Conservation (phyloP, 2,113 vertebrate species). For the Sprattus sprattus region DNA sequence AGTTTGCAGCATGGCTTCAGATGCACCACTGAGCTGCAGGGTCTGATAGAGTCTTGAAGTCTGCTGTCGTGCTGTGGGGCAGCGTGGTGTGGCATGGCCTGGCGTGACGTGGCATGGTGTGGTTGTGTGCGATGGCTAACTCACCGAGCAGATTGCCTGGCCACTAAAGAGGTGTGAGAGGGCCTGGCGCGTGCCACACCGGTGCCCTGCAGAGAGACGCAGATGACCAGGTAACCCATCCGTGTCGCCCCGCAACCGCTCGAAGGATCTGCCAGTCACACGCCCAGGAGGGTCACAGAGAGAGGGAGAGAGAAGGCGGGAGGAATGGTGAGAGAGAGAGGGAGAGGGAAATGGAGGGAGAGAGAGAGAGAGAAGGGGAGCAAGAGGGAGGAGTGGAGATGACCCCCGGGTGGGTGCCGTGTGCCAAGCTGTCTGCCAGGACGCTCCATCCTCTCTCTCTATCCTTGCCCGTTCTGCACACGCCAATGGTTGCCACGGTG, state of each 20-base stretch:
- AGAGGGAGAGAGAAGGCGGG: neutral
- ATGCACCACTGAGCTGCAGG: neutral
- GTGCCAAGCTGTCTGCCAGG: conserved; percentile 70
- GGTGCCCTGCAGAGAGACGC: conserved; percentile 27
- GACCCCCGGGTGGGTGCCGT: conserved; percentile 69
- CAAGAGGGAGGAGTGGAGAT: conserved; percentile 38
- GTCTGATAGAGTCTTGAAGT: neutral
- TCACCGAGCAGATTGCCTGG: conserved; percentile 64
- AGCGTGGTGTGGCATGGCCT: neutral
- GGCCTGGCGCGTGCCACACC: neutral
- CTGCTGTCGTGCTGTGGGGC: neutral
- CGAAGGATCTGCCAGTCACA: neutral
- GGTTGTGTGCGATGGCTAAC: conserved; percentile 39
- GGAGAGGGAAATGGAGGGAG: neutral
- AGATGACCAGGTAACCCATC: conserved; percentile 18
- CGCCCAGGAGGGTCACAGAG: neutral
- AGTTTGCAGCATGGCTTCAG: neutral
- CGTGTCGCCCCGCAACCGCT: neutral
- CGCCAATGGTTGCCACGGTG: neutral
- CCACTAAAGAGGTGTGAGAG: conserved; percentile 11
- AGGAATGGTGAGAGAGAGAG: neutral
- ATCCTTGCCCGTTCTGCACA: conserved; percentile 18
- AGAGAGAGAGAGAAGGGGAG: neutral
- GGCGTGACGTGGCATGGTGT: conserved; percentile 13
- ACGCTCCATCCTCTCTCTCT: conserved; percentile 14